A percentile compares a stretch with the other conserved stretches of the same genome.
Conservation (phyloP, 2,113 vertebrate species). For the Siniperca chuatsi region DNA sequence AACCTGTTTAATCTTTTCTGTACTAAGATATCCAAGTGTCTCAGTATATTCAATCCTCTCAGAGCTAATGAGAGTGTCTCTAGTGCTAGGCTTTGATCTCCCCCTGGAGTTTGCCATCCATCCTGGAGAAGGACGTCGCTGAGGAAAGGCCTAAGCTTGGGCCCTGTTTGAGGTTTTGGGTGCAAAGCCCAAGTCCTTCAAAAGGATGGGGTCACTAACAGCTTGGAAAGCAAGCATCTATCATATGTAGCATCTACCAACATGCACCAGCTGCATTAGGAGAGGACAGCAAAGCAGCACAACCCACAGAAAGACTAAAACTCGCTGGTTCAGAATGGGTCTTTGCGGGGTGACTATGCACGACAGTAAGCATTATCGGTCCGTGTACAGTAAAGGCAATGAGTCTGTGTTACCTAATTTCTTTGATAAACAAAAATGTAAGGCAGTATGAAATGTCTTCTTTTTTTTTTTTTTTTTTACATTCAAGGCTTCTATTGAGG, state of each 20-base stretch:
- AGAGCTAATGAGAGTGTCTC: constrained; percentile 1
- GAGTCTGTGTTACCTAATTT: no score
- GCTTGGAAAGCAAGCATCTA: background rate
- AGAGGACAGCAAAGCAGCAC: constrained; percentile 8
- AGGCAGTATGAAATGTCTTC: no score
- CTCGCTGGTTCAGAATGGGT: no score
- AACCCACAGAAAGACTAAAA: constrained; percentile 10
- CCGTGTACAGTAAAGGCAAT: no score
- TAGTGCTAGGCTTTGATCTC: background rate
- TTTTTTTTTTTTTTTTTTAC: no score
- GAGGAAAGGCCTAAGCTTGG: background rate
- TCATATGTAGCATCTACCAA: no score
- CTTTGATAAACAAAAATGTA: no score
- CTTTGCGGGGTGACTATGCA: no score
- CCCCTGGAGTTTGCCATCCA: constrained; percentile 15
- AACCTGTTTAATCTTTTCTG: background rate
- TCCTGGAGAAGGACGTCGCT: constrained; percentile 55
- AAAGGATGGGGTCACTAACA: constrained; percentile 27
- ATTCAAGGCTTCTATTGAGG: no score
- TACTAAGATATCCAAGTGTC: background rate
- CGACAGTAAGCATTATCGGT: no score
- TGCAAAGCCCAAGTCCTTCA: constrained; percentile 14
- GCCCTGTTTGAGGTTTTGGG: background rate
- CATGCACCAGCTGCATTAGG: background rate
- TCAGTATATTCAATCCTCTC: background rate